Evolutionary conservation across 2,113 vertebrate species (phyloP).

Genomic region (Gobius niger): DNA sequence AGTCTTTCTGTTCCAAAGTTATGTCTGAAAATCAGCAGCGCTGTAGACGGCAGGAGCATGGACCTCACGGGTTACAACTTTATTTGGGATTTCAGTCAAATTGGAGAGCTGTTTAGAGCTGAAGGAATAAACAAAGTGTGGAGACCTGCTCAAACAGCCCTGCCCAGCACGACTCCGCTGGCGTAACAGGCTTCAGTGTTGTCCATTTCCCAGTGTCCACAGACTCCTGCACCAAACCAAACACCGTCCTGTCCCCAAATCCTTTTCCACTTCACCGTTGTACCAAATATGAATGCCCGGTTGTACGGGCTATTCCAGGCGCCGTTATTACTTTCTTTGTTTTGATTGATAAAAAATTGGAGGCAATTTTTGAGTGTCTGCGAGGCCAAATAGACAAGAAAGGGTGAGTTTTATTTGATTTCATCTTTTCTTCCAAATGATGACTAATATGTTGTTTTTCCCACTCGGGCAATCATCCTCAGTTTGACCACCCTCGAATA

Average conservation of each 20-base stretch:
- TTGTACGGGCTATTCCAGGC: constrained; percentile 58
- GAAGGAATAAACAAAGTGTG: no score
- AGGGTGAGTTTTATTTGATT: constrained; percentile 35
- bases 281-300: constrained; percentile 40
- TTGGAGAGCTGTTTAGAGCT: no score
- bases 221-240: neutral
- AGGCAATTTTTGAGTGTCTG: constrained; percentile 75
- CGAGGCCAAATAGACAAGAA: constrained; percentile 57
- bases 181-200: neutral
- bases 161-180: neutral
- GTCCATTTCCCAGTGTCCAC: neutral
- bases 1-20: no score
- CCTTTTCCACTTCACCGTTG: constrained; percentile 31
- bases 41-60: no score
- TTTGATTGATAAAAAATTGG: constrained; percentile 82
- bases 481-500: constrained; percentile 64
- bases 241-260: constrained; percentile 24
- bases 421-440: constrained; percentile 48
- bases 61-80: no score
- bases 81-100: no score
- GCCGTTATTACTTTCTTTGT: constrained; percentile 72
- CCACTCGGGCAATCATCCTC: constrained; percentile 69
- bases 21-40: no score
- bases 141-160: no score
- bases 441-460: constrained; percentile 73